These are phyloP conservation scores for Pyralis farinalis DNA, from an alignment of 2,888 invertebrate species.

Conservation along the genomic window DNA sequence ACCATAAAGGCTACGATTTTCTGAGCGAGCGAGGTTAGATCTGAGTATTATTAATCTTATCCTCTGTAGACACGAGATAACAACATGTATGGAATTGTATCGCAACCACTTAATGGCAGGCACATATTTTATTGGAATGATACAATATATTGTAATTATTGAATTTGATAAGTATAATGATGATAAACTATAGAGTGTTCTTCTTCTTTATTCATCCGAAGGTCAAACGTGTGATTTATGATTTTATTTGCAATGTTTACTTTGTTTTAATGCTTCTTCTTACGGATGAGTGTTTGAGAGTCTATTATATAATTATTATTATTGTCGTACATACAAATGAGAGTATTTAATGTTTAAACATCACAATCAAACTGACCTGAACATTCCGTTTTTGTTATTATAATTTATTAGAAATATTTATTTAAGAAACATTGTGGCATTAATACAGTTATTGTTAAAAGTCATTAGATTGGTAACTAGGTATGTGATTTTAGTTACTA, in stretches of 20 bases:
- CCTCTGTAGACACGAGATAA: no score
- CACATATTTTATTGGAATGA: no score
- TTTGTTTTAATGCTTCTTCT: constrained; percentile 52
- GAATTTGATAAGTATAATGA: no score
- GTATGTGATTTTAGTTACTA: constrained; percentile 25
- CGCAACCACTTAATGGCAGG: no score
- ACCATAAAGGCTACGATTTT: no score
- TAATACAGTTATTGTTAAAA: constrained; percentile 14
- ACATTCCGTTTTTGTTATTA: constrained; percentile 52
- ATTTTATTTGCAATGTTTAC: constrained; percentile 16
- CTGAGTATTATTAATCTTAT: no score
- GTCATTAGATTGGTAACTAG: constrained; percentile 13
- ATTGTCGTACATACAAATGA: constrained; percentile 23
- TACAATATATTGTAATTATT: no score
- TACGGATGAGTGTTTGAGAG: constrained; percentile 43
- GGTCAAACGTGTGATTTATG: constrained; percentile 5
- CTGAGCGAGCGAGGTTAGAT: no score
- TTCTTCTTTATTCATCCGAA: no score
- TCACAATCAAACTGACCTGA: constrained; percentile 37
- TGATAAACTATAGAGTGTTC: no score
- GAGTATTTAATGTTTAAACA: constrained; percentile 49
- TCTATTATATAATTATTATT: constrained; percentile 36
- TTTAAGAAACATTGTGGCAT: constrained; percentile 7
- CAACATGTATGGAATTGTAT: no score
- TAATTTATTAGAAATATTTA: constrained; percentile 2